A percentile compares a stretch with the other conserved stretches of the same genome.
phyloP scores from a whole-genome alignment of 2,113 vertebrate genomes.

The Varanus salvator region DNA sequence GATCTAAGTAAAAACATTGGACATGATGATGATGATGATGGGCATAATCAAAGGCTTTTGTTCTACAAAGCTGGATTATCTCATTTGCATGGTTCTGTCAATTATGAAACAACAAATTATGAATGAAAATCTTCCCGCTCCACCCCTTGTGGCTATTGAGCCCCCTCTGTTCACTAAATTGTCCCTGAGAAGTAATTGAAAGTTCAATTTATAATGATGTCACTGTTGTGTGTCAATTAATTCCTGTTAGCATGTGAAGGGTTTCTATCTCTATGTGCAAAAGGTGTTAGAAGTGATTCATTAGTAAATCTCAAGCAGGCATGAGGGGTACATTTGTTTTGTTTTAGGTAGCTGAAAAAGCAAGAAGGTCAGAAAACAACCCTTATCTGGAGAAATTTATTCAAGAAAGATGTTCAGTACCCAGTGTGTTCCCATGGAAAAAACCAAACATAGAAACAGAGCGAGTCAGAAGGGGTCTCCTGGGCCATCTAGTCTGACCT shows the following conservation, averaged over 20 bases:
- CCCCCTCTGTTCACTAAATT: background rate
- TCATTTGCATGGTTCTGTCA: background rate
- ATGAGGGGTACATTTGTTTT: background rate
- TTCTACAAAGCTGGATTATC: background rate
- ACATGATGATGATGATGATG: background rate
- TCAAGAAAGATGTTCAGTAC: background rate
- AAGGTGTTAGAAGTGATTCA: constrained; percentile 19
- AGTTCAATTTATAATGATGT: constrained; percentile 31
- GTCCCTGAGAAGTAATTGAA: background rate
- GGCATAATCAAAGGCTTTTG: background rate
- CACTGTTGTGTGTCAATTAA: constrained; percentile 43
- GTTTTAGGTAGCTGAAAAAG: background rate
- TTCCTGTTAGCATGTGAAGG: background rate
- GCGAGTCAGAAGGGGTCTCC: too few species aligned
- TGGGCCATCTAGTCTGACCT: too few species aligned
- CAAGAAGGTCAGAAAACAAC: background rate
- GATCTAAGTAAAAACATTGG: background rate
- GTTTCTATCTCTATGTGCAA: background rate
- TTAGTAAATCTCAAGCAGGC: constrained; percentile 16
- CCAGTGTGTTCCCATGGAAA: background rate
- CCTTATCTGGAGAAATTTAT: background rate
- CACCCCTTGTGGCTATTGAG: background rate
- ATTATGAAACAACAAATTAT: background rate
- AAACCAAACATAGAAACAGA: too few species aligned
- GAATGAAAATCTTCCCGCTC: background rate